Evolutionary conservation across 2,113 vertebrate genomes (phyloP).

Genomic region (Bubo blakistoni): DNA sequence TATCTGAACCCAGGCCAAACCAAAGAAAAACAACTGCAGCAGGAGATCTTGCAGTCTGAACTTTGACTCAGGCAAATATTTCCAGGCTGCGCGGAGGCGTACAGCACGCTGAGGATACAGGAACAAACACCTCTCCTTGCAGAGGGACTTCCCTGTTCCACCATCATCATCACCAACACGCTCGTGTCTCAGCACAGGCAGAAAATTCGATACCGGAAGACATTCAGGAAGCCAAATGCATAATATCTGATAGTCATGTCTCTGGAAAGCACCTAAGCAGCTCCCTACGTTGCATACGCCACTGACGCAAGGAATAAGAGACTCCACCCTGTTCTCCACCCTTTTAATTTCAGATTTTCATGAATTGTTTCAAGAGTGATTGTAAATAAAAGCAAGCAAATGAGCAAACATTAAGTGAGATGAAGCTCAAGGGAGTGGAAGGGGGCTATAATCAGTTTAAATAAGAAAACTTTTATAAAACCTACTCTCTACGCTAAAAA

Average conservation of each 20-base stretch:
- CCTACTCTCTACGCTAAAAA: not conserved
- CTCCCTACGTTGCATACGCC: fast-evolving
- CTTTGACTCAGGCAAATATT: not conserved
- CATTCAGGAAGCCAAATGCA: not conserved
- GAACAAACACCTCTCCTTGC: not conserved
- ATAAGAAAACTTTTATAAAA: not conserved
- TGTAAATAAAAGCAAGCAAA: not conserved
- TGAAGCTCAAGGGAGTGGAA: not conserved
- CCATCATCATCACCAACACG: not conserved
- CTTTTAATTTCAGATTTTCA: not conserved
- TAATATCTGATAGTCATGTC: not conserved
- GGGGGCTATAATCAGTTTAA: not conserved
- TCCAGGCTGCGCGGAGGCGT: fast-evolving
- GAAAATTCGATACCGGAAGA: not conserved
- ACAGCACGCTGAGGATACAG: not conserved
- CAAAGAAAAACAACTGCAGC: not conserved
- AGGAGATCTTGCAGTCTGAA: not conserved
- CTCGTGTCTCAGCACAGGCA: not conserved
- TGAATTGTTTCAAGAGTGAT: not conserved
- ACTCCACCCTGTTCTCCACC: not conserved
- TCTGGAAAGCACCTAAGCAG: not conserved
- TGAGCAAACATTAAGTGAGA: not conserved
- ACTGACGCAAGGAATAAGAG: not conserved
- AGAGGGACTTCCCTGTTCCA: not conserved
- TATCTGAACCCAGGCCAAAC: not conserved